A percentile compares a stretch with the other conserved stretches of the same genome.
Evolutionary conservation across 2,888 invertebrate species (phyloP).

Genomic region (Agrenia bidenticulata): DNA sequence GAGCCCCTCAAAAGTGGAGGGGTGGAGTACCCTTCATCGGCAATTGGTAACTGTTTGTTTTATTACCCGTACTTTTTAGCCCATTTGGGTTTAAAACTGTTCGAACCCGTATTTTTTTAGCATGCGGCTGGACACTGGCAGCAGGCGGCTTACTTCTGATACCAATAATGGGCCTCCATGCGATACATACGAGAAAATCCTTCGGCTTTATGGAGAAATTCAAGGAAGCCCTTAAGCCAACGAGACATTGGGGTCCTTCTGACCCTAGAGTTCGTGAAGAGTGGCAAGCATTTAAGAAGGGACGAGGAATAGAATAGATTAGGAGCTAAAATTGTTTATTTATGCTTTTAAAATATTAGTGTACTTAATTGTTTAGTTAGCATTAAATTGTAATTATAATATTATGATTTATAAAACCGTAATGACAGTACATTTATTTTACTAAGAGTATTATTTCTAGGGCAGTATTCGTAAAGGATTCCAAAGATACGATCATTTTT

Average conservation of each 20-base stretch:
- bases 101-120: constrained; percentile 12
- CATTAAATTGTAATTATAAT: too few species aligned
- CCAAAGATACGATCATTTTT: too few species aligned
- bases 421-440: too few species aligned
- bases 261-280: neutral
- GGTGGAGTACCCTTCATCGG: constrained; percentile 22
- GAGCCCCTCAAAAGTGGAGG: constrained; percentile 21
- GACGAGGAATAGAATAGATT: too few species aligned
- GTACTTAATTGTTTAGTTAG: too few species aligned
- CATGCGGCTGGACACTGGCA: constrained; percentile 32
- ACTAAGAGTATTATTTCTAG: too few species aligned
- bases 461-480: too few species aligned
- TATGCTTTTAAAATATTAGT: too few species aligned
- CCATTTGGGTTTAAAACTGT: neutral
- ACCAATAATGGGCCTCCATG: constrained; percentile 58
- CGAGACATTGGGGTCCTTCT: constrained; percentile 31
- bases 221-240: constrained; percentile 22
- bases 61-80: neutral
- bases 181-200: constrained; percentile 51
- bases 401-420: too few species aligned
- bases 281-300: constrained; percentile 12
- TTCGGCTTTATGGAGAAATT: constrained; percentile 19
- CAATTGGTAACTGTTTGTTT: constrained; percentile 18
- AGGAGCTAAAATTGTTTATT: too few species aligned
- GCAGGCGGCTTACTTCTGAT: constrained; percentile 57